These are phyloP conservation scores for Labeo catla DNA, from an alignment of 2,113 vertebrate species.

Conservation along the genomic window DNA sequence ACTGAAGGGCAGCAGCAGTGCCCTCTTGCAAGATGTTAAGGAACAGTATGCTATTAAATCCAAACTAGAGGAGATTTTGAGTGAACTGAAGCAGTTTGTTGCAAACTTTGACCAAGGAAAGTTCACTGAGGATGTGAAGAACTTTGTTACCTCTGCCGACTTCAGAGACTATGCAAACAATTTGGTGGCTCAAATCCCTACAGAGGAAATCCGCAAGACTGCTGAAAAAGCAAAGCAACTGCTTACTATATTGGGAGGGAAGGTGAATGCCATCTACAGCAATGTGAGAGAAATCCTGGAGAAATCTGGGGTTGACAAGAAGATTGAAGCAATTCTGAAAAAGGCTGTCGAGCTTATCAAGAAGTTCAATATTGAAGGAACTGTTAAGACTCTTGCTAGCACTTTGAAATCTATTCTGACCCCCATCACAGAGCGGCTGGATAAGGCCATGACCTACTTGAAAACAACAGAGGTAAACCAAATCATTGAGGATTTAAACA, in stretches of 20 bases:
- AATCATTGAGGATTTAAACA: constrained; percentile 80
- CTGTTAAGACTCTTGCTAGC: constrained; percentile 66
- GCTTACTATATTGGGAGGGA: constrained; percentile 75
- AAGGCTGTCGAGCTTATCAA: constrained; percentile 77
- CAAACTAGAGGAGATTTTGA: constrained; percentile 69
- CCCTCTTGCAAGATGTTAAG: constrained; percentile 81
- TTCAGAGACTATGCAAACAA: constrained; percentile 61
- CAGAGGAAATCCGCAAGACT: constrained; percentile 67
- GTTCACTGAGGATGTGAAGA: constrained; percentile 70
- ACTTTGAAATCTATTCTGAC: constrained; percentile 74
- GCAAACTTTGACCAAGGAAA: constrained; percentile 73
- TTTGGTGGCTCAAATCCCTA: constrained; percentile 65
- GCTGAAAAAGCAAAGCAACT: constrained; percentile 65
- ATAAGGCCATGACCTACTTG: constrained; percentile 73
- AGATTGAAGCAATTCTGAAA: constrained; percentile 77
- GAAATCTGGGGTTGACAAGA: constrained; percentile 79
- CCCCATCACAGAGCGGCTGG: constrained; percentile 68
- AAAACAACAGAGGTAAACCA: constrained; percentile 78
- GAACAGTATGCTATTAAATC: constrained; percentile 73
- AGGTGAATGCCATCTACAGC: constrained; percentile 74
- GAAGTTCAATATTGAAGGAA: constrained; percentile 80
- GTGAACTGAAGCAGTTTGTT: constrained; percentile 72
- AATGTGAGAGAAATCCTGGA: constrained; percentile 74
- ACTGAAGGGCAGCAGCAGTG: constrained; percentile 69
- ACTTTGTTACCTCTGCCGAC: constrained; percentile 61